Conservation (phyloP, 2,797 vertebrate genomes). For the Phrynocephalus vlangalii region DNA sequence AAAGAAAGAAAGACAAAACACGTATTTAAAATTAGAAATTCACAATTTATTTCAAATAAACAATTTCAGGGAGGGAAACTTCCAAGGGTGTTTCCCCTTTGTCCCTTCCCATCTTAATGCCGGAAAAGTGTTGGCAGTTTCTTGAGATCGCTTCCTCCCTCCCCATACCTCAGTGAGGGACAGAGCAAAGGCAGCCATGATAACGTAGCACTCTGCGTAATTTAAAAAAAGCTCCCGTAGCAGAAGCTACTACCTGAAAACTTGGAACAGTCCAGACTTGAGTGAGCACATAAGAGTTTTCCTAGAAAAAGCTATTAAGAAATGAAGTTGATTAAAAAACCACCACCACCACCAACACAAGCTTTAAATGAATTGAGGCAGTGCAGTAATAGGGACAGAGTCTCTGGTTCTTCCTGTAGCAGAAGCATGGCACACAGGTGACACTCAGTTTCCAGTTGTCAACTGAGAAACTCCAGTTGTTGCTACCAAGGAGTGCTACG, state of each 20-base stretch:
- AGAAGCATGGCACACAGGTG: slow-evolving; percentile 39
- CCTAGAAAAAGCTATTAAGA: slow-evolving; percentile 42
- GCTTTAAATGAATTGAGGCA: slow-evolving; percentile 29
- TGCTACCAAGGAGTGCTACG: slow-evolving; percentile 45
- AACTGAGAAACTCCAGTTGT: slow-evolving; percentile 49
- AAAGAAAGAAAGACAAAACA: slow-evolving; percentile 44
- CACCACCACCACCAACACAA: neutral
- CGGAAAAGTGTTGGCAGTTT: slow-evolving; percentile 58
- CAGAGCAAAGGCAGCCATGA: slow-evolving; percentile 49
- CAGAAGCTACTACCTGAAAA: slow-evolving; percentile 45
- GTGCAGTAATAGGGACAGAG: slow-evolving; percentile 57
- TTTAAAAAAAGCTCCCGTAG: slow-evolving; percentile 42
- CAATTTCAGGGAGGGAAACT: slow-evolving; percentile 60
- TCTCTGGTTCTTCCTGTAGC: slow-evolving; percentile 44
- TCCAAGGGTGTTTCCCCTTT: slow-evolving; percentile 54
- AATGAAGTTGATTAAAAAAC: slow-evolving; percentile 10
- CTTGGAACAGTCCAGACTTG: slow-evolving; percentile 29
- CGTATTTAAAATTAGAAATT: slow-evolving; percentile 74
- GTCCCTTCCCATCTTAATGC: slow-evolving; percentile 60
- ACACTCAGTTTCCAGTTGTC: slow-evolving; percentile 50
- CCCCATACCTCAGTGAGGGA: slow-evolving; percentile 37
- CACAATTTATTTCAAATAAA: slow-evolving; percentile 80
- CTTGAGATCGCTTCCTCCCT: slow-evolving; percentile 55
- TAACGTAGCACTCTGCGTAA: slow-evolving; percentile 45
- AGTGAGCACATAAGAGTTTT: slow-evolving; percentile 24